Evolutionary conservation across 2,113 vertebrate species (phyloP), one percentile per base, ranked within the genome.

Genomic region (Lampris megalopsis): DNA sequence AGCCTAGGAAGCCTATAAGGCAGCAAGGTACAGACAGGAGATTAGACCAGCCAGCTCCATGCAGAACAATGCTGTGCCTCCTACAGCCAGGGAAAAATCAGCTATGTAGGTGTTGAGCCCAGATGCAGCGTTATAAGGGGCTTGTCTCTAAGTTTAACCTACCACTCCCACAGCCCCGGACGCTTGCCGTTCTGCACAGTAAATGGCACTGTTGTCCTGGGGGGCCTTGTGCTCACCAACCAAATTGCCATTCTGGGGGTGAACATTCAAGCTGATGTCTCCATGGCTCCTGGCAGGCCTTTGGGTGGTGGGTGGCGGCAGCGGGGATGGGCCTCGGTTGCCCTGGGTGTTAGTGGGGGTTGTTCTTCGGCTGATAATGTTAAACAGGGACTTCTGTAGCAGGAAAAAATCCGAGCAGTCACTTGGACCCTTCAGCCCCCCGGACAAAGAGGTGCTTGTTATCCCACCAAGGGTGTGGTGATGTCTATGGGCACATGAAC

Each of bases 361-460:
- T 9, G 79, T 71, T 86, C 91, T 95, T 71, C 89, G 86, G 60
- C 79, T 79, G 65, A 90, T 94, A 75, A 93, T 88, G 57, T 89
- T 83, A 7, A 93, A 87, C 5, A 95, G 86, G 38, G 90, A 93
- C 80, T 92, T 84, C 60, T 70, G 90, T 13, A 94, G 91, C 35
- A 86, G 77, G 36, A 89, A 89, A 54, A 95, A 88, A 83, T 94
- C 90, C 4, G 88, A 86, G 78, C 69, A 82, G 52, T 88, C 91
- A 36, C 64, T 77, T 56, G 74, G 81, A 80, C 79, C 54, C 76
- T 82, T 90, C 10, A 5, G 57, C 1, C 81, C 81, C 42, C 81
- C 90, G 9, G 72, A 61, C 66, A 67, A 59, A 43, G 73, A 48
- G 9, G 50, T 2, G 43, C 38, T 41, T 2, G 13, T 1, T 50